Conservation (phyloP, 1,140 invertebrate genomes). For the Listronotus oregonensis region DNA sequence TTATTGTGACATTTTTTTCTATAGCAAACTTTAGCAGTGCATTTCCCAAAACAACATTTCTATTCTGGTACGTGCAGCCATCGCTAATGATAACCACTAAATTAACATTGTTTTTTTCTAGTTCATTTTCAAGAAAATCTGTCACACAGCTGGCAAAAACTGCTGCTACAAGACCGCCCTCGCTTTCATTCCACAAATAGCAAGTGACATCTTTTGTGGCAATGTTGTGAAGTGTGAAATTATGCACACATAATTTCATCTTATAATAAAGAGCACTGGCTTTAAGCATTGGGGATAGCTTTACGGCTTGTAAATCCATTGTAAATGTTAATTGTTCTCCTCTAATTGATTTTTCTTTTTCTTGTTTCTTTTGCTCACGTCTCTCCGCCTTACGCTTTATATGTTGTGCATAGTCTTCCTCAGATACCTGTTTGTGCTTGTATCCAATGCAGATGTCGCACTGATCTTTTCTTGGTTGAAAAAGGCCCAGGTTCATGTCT, state of each 20-base stretch:
- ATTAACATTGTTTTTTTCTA: not conserved
- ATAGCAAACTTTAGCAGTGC: conserved; percentile 27
- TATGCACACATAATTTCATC: conserved; percentile 4
- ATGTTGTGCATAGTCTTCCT: too few species aligned
- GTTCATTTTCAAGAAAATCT: conserved; percentile 30
- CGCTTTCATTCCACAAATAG: conserved; percentile 51
- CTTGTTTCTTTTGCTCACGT: too few species aligned
- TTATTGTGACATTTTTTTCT: conserved; percentile 28
- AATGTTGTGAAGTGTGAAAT: not conserved
- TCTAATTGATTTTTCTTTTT: too few species aligned
- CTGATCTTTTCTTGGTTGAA: too few species aligned
- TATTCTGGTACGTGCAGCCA: conserved; percentile 34
- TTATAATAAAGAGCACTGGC: too few species aligned
- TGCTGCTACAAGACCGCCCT: conserved; percentile 45
- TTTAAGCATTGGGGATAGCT: too few species aligned
- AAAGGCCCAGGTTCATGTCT: too few species aligned
- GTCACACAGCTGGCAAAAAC: conserved; percentile 43
- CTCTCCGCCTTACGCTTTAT: too few species aligned
- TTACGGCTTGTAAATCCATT: too few species aligned
- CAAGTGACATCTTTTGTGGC: conserved; percentile 38
- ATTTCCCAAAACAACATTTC: conserved; percentile 29
- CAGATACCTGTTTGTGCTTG: too few species aligned
- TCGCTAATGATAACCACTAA: conserved; percentile 19
- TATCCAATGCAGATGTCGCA: too few species aligned
- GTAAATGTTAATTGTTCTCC: too few species aligned